Base-by-base conservation (phyloP, 64 coral and sea anemone genomes). In the Platygyra sinensis region DNA sequence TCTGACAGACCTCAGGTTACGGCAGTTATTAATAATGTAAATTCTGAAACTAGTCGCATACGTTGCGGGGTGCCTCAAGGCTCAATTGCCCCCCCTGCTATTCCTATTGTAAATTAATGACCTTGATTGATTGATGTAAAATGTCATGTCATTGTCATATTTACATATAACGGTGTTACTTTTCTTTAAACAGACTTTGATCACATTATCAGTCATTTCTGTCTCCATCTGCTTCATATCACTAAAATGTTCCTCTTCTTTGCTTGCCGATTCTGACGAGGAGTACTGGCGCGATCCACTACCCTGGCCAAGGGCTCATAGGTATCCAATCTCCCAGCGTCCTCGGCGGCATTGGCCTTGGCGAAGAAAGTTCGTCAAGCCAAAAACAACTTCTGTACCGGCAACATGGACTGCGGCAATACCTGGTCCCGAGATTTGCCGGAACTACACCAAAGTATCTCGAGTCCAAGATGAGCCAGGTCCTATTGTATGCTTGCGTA, bases 401-500 rank as follows among this genome's bases (percentile, higher is more conserved):
- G 16, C 75, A 24, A 51, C 39, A 24, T 46, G 42, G 42, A 52
- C 75, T n/a, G n/a, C n/a, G n/a, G n/a, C 38, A 77, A 77, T 7
- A 77, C 75, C 75, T 49, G 49, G 75, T 13, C 42, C 75, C 11
- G 75, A 77, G 0, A 54, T 77, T 20, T 77, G 75, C 42, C 49
- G 8, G 51, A 77, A 52, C 8, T 18, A 2, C 16, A 52, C 8
- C 10, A 77, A 52, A 46, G 75, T 77, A 52, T n/a, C 33, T 52
- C 39, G 46, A 52, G 20, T 77, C 10, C 38, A 52, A 46, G 75
- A 77, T 27, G 75, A n/a, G 20, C 20, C 10, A 52, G 49, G 75
- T 12, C 75, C 38, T 20, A 46, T 77, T 16, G 75, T 83, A 2
- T 83, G 80, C 27, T 24, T 83, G 80, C 28, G 63, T 62, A 64